Base-by-base conservation (phyloP, 2,888 invertebrate species). In the Podabrus alpinus region DNA sequence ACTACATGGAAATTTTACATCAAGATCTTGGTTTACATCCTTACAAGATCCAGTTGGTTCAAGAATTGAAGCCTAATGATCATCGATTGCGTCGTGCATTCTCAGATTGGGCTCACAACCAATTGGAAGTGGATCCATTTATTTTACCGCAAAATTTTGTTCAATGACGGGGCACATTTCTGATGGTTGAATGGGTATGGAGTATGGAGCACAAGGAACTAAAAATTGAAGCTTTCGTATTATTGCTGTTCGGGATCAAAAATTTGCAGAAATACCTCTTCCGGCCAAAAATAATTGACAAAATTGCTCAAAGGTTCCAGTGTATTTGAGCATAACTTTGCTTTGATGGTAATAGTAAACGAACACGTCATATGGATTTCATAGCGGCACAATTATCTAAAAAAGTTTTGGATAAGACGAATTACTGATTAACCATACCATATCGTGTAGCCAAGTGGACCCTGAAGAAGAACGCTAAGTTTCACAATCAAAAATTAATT, bases 351-450 rank as follows among this genome's bases (percentile, higher is more conserved):
- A 97, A 84, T 93, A 96, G 0, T 97, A 97, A 0, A 97, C 95
- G 77, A 94, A 94, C 83, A 94, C 92, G 85, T 97, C 97, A 86
- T 97, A 97, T 0, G 97, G 96, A 87, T 97, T 96, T 68, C 97
- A 91, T 0, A 94, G 92, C 1, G 95, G 93, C 86, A 97, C 97
- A 77, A 97, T 92, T 15, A 96, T 92, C 94, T 96, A 84, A 67
- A 81, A 82, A 61, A 10, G 1, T 0, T 1, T 16, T 60, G 9
- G 1, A 24, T 9, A 24, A 24, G 9, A 24, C 1, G 9, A 9
- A 9, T 92, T 92, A 74, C 90, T 88, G 60, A 94, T 88, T 73
- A 93, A 87, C 91, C 93, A 94, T 0, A 93, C 91, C 88, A 94
- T 90, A 87, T 94, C 94, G 84, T 94, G 94, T 0, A 92, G 89